Evolutionary conservation across 2,797 vertebrate genomes (phyloP).

Genomic region (Echiichthys vipera): DNA sequence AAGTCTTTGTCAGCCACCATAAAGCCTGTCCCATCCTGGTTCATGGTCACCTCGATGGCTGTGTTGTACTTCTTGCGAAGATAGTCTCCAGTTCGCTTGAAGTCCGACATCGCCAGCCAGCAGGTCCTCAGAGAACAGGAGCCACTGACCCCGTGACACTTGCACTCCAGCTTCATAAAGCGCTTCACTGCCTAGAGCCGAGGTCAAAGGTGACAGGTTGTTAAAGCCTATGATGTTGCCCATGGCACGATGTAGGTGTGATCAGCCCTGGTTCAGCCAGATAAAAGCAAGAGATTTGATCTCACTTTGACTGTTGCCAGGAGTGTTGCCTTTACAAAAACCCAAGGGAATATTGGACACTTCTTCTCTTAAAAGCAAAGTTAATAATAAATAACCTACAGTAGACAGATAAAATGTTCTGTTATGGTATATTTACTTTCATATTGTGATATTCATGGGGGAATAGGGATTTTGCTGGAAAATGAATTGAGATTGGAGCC

Average conservation of each 20-base stretch:
- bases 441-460: not conserved
- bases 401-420: no score
- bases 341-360: not conserved
- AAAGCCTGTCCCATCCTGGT: constrained; percentile 96
- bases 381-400: not conserved
- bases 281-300: not conserved
- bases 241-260: constrained; percentile 35
- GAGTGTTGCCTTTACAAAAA: not conserved
- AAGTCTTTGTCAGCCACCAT: constrained; percentile 92
- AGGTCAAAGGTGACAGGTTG: constrained; percentile 73
- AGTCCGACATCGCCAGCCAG: constrained; percentile 96
- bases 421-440: not conserved
- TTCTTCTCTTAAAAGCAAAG: not conserved
- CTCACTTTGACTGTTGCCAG: not conserved
- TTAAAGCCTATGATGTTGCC: constrained; percentile 61
- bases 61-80: constrained; percentile 94
- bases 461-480: not conserved
- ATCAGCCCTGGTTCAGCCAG: constrained; percentile 22
- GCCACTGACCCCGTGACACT: constrained; percentile 97
- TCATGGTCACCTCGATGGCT: constrained; percentile 96
- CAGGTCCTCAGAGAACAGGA: constrained; percentile 97
- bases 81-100: constrained; percentile 94
- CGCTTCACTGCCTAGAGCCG: constrained; percentile 93
- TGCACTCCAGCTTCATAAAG: constrained; percentile 98
- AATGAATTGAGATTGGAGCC: not conserved